Evolutionary conservation across 2,888 invertebrate species (phyloP), one percentile per base, ranked within the genome.

Genomic region (Drosophila leonis): DNA sequence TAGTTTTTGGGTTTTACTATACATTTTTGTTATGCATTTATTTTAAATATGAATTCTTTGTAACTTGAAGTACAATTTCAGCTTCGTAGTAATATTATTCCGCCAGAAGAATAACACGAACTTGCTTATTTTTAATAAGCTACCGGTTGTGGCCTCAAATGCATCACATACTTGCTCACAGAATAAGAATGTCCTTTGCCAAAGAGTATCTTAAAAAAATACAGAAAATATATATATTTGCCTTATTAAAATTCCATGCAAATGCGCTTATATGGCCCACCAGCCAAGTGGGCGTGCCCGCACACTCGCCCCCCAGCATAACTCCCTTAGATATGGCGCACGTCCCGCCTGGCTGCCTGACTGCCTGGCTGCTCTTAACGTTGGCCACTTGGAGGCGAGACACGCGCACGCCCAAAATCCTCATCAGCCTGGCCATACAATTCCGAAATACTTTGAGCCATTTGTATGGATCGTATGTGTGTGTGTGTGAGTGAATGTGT

Each of bases 211-310:
- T 24, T 18, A 13, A 37, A 27, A 35, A 35, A 27, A 10, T 29
- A 20, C 62, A 55, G 20, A 48, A 12, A 54, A 55, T 68, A 62
- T 76, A 63, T 49, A 49, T 49, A 31, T 76, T 65, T 69, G 78
- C 78, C 89, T 86, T 83, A 86, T 83, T 88, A 83, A 83, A 88
- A 83, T 83, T 88, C 83, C 80, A 83, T 83, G 83, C 89, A 83
- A 83, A 83, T 88, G 86, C 88, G 88, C 86, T 86, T 86, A 85
- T 88, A 86, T 72, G 71, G 54, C 84, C 78, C 75, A 46, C 54
- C 48, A 46, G 61, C 37, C 60, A 72, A 67, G 74, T 69, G 79
- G 76, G 76, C 75, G 72, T 72, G 27, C 8, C 13, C 51, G 41
- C 51, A 41, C 24, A 2, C 24, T 24, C 13, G 1, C 8, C 44